These are phyloP conservation scores for Lithodes maja DNA, from an alignment of 2,888 invertebrate genomes.

Conservation along the genomic window DNA sequence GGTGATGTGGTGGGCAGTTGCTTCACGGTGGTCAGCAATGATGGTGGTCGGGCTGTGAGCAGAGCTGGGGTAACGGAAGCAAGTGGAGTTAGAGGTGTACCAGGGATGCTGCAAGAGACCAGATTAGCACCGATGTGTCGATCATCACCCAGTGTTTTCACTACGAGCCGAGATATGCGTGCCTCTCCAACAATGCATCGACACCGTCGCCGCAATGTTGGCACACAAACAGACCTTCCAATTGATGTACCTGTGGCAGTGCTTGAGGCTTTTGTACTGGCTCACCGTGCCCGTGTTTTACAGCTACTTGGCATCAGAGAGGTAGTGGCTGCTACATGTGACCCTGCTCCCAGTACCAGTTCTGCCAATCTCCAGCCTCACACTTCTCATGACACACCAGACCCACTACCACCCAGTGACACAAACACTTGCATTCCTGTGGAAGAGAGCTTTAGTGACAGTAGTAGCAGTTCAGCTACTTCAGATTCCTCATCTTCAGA, in stretches of 20 bases:
- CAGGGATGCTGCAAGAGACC: constrained; percentile 42
- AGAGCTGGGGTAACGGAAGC: constrained; percentile 1
- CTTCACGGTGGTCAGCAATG: constrained; percentile 38
- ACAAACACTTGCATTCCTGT: constrained; percentile 16
- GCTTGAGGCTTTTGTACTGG: constrained; percentile 69
- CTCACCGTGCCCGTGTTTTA: constrained; percentile 67
- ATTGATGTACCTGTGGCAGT: constrained; percentile 70
- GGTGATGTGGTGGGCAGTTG: constrained; percentile 48
- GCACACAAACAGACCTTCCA: constrained; percentile 69
- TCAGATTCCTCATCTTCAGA: background rate
- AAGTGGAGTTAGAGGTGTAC: constrained; percentile 1
- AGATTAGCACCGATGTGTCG: constrained; percentile 49
- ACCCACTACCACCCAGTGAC: background rate
- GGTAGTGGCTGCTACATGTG: constrained; percentile 16
- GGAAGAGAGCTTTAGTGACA: constrained; percentile 15
- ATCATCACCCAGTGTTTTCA: constrained; percentile 68
- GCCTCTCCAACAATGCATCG: constrained; percentile 21
- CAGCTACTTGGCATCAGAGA: constrained; percentile 65
- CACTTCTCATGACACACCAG: constrained; percentile 1
- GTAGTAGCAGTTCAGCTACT: constrained; percentile 7
- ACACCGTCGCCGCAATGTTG: constrained; percentile 45
- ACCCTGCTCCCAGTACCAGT: constrained; percentile 1
- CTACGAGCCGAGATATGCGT: constrained; percentile 35
- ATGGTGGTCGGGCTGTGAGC: constrained; percentile 10
- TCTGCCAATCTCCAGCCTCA: background rate